Evolutionary conservation across 2,797 vertebrate genomes (phyloP), one percentile per base, ranked within the genome.

Genomic region (Crossoptilon crossoptilon): DNA sequence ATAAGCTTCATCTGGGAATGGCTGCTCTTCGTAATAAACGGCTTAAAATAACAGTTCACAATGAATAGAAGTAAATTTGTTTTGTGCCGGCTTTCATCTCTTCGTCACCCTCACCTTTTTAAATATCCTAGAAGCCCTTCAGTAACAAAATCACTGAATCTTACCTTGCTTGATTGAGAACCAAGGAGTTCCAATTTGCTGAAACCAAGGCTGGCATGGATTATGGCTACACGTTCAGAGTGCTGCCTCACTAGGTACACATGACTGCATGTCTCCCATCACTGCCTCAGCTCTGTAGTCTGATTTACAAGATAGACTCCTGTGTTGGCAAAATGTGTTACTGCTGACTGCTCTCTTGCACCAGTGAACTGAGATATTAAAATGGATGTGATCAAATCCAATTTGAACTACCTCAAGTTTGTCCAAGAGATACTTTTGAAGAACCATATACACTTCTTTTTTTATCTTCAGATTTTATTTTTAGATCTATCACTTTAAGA

Each of bases 81-180:
- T 86, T 86, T 81, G 23, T 87, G 27, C 39, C 87, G 46, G 44
- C 59, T 67, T 87, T 88, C n/a, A 79, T 90, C 55, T 43, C 60
- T 58, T 67, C 21, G 3, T 26, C 3, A 12, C 3, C 4, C 5
- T 15, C 6, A 1, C 48, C 19, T 83, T 74, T 91, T 70, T 33
- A 31, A 58, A 43, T 56, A 39, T 6, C 11, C 13, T 11, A 75
- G n/a, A 55, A 91, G 16, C 21, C 22, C 15, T 93, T 91, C 22
- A 58, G 55, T 26, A 91, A 33, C 22, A 72, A 69, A 93, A 93
- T n/a, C 68, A 18, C 14, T 79, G 44, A 12, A 37, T 79, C 33
- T 73, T 88, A 71, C 67, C 27, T 53, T 79, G 48, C 37, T 92
- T 74, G 26, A 71, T 44, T 49, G 83, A 68, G 58, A 63, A 70